These are phyloP conservation scores for Oxygymnocypris stewartii DNA, from an alignment of 2,113 vertebrate genomes.

Conservation along the genomic window DNA sequence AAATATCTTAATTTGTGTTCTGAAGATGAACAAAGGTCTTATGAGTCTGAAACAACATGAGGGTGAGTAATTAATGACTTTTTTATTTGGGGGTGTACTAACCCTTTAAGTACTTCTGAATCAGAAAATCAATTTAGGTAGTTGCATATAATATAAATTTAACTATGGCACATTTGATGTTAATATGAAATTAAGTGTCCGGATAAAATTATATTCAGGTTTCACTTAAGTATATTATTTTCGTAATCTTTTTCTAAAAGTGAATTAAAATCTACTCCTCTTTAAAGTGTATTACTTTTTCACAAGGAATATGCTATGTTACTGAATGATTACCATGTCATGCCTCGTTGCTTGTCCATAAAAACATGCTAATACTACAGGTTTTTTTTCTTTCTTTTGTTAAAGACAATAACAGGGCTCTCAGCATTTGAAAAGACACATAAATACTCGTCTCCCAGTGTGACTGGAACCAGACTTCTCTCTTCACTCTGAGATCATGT, in stretches of 20 bases:
- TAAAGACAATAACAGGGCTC: not conserved
- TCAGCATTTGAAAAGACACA: not conserved
- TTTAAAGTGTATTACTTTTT: not conserved
- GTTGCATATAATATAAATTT: not conserved
- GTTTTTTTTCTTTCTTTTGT: not conserved
- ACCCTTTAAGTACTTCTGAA: too few species aligned
- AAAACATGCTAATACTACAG: not conserved
- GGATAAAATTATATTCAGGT: too few species aligned
- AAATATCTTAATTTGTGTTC: not conserved
- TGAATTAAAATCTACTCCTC: not conserved
- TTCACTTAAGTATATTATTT: not conserved
- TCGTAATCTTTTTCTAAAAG: not conserved
- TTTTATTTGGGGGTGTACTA: not conserved
- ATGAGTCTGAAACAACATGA: not conserved
- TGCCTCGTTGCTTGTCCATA: not conserved
- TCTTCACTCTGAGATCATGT: constrained; percentile 39
- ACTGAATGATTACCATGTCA: not conserved
- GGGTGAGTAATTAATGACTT: not conserved
- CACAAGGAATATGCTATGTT: not conserved
- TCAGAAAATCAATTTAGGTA: not conserved
- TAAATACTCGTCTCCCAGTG: not conserved
- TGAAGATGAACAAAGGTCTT: too few species aligned
- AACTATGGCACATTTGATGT: too few species aligned
- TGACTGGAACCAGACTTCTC: constrained; percentile 12
- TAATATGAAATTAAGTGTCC: too few species aligned